A percentile compares a stretch with the other conserved stretches of the same genome.
Conservation (phyloP, 2,888 invertebrate genomes). For the Tiliacea aurago region DNA sequence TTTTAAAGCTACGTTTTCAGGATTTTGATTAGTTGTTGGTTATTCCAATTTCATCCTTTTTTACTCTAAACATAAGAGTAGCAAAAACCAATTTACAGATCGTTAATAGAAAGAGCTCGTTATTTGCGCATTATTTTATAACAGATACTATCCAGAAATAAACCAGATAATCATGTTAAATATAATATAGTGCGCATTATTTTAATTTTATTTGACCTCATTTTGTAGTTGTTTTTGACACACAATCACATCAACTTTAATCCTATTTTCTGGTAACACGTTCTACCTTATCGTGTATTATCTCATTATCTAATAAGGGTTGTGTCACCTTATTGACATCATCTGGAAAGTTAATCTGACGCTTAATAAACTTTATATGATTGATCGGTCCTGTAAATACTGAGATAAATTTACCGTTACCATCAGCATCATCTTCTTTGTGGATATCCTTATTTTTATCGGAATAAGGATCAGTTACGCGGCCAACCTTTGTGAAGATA, state of each 20-base stretch:
- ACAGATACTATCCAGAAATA: background rate
- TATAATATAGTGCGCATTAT: slow-evolving; percentile 13
- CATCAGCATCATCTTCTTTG: slow-evolving; percentile 3
- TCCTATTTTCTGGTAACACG: slow-evolving; percentile 38
- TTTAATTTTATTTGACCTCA: background rate
- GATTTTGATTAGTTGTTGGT: background rate
- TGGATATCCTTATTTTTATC: slow-evolving; percentile 45
- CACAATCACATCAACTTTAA: slow-evolving; percentile 19
- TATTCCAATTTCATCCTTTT: background rate
- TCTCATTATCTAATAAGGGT: slow-evolving; percentile 67
- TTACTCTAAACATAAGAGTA: background rate
- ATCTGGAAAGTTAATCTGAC: slow-evolving; percentile 85
- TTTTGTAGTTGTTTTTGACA: slow-evolving; percentile 7
- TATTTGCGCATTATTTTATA: background rate
- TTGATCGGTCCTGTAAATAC: slow-evolving; percentile 76
- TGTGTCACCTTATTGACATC: slow-evolving; percentile 80
- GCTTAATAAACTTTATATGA: slow-evolving; percentile 82
- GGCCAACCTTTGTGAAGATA: background rate
- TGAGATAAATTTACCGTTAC: slow-evolving; percentile 48
- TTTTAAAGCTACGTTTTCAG: background rate
- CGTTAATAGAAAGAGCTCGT: background rate
- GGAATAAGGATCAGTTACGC: slow-evolving; percentile 65
- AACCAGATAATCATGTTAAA: slow-evolving; percentile 2
- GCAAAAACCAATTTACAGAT: background rate
- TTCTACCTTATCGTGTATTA: slow-evolving; percentile 52